Evolutionary conservation across 2,888 invertebrate genomes (phyloP), one percentile per base, ranked within the genome.

Genomic region (Kryphioiulus occultus): DNA sequence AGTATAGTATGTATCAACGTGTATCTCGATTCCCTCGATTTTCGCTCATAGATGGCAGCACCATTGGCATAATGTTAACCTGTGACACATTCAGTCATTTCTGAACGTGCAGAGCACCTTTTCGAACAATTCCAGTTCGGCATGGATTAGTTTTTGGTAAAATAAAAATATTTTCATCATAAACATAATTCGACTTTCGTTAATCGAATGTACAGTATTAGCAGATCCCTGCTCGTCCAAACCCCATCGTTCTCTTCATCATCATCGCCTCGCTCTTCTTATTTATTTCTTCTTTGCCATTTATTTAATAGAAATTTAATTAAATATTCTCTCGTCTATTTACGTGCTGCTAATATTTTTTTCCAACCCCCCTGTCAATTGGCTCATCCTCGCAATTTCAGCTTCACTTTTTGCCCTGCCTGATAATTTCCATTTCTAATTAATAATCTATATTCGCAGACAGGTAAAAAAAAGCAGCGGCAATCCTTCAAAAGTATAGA

Each of bases 291-390:
- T 47, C 59, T 59, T 22, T 22, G 59, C 59, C 59, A 59, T 59
- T 59, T 59, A 59, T 59, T 59, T 59, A 59, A 59, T 59, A 59
- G 59, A 59, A 59, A 59, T 59, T 59, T 59, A 59, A 59, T 59
- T 59, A 59, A 59, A 59, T 59, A 59, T 59, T n/a, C 59, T 47
- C 59, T 22, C 59, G 59, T 22, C 59, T 59, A 59, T 59, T 59
- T 59, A 17, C 59, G 47, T 59, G 12, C 59, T n/a, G 12, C 59
- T n/a, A 59, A 59, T 22, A 22, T 22, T 59, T 59, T 59, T 22
- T 59, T 47, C 47, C 22, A 59, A 59, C n/a, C 22, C 59, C 22
- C 59, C 59, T 59, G 59, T 59, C 59, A 59, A 59, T 59, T 59
- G 59, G 47, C 17, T 42, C 42, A 42, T 42, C 4, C 17, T 47